These are phyloP conservation scores for Tympanuchus pallidicinctus DNA, from an alignment of 2,113 vertebrate genomes.

Conservation along the genomic window DNA sequence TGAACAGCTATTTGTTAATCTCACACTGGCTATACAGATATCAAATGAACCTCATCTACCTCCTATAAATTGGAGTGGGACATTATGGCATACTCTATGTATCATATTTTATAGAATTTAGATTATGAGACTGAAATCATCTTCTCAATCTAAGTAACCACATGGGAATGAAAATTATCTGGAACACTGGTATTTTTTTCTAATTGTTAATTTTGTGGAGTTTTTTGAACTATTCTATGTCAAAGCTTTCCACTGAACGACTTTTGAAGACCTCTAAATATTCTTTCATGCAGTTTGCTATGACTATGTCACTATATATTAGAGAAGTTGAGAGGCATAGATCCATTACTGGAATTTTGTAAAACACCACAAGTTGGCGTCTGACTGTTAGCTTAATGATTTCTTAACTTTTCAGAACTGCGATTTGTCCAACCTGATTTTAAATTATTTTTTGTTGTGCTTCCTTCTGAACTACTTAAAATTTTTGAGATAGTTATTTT, in stretches of 20 bases:
- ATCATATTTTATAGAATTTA: background rate
- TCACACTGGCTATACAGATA: too few relatives aligned
- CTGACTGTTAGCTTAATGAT: background rate
- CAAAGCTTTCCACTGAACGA: background rate
- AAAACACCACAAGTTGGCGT: background rate
- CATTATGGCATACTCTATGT: background rate
- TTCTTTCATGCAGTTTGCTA: background rate
- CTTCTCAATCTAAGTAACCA: background rate
- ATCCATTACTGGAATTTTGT: background rate
- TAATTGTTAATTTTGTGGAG: background rate
- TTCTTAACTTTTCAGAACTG: background rate
- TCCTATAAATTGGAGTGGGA: too few relatives aligned
- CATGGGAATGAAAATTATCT: background rate
- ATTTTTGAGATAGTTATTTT: background rate
- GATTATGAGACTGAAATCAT: background rate
- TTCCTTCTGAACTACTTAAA: background rate
- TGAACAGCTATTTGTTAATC: too few relatives aligned
- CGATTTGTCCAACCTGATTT: background rate
- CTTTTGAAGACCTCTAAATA: background rate
- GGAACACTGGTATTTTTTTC: accelerated
- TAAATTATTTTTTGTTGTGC: background rate
- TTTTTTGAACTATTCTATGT: background rate
- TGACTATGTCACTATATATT: background rate
- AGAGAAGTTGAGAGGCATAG: background rate
- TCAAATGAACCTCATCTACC: too few relatives aligned